Conservation (phyloP, 1,140 invertebrate species). For the Trypoxylus dichotomus region DNA sequence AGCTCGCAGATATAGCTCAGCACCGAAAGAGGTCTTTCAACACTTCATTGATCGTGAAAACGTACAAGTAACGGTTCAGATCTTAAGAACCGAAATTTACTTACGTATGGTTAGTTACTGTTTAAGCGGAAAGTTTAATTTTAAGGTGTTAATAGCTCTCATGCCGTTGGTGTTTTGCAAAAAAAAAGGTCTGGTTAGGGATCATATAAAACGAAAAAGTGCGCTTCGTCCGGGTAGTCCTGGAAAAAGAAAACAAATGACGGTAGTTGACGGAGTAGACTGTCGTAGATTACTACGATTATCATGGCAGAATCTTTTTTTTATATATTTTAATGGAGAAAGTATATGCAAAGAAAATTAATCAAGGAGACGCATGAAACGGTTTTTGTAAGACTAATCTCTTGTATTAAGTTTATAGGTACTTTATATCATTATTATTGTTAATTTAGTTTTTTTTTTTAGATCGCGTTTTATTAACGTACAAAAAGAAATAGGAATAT, state of each 20-base stretch:
- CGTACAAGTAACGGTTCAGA: not conserved
- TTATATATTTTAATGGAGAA: not conserved
- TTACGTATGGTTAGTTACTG: slow-evolving; percentile 14
- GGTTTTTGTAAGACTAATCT: slow-evolving; percentile 15
- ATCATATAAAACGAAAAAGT: not conserved
- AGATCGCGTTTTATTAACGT: not conserved
- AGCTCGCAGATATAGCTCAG: slow-evolving; percentile 72
- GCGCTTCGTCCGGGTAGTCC: not conserved
- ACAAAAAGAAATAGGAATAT: not conserved
- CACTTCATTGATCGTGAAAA: not conserved
- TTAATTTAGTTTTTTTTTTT: not conserved
- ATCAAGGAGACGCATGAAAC: not conserved
- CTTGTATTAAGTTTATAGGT: slow-evolving; percentile 2
- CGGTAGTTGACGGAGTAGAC: not conserved
- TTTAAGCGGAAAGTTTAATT: slow-evolving; percentile 25
- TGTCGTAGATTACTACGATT: not conserved
- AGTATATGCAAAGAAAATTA: not conserved
- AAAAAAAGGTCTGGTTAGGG: not conserved
- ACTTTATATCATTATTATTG: not conserved
- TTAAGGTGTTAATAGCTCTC: slow-evolving; percentile 22
- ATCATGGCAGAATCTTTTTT: not conserved
- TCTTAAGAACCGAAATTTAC: not conserved
- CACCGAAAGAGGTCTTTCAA: not conserved
- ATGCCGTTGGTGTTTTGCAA: not conserved
- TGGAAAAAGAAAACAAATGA: not conserved